A percentile compares a stretch with the other conserved stretches of the same genome.
These are phyloP conservation scores for Parnassius orleans DNA, from an alignment of 2,888 invertebrate genomes.

Conservation along the genomic window DNA sequence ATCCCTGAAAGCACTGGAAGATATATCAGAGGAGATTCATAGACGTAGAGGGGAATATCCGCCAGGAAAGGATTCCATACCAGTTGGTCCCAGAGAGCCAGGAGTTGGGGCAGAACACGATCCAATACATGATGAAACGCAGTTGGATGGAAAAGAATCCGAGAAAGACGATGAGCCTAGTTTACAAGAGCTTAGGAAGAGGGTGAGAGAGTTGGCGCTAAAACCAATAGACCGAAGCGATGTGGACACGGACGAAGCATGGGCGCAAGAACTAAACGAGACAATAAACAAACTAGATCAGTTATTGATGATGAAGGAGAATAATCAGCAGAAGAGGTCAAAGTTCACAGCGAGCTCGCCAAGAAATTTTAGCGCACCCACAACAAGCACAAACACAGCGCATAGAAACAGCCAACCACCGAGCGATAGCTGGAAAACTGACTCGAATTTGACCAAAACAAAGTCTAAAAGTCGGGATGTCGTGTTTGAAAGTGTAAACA, in stretches of 20 bases:
- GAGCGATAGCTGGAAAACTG: slow-evolving; percentile 54
- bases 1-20: slow-evolving; percentile 91
- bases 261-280: slow-evolving; percentile 88
- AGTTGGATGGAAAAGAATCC: slow-evolving; percentile 37
- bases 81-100: slow-evolving; percentile 83
- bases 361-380: slow-evolving; percentile 64
- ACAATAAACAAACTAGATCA: slow-evolving; percentile 90
- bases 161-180: slow-evolving; percentile 78
- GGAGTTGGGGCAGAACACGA: slow-evolving; percentile 88
- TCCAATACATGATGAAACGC: slow-evolving; percentile 64
- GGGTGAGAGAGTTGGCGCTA: slow-evolving; percentile 86
- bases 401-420: slow-evolving; percentile 50
- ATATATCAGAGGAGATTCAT: slow-evolving; percentile 96
- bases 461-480: slow-evolving; percentile 68
- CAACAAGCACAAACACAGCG: slow-evolving; percentile 60
- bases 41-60: slow-evolving; percentile 82
- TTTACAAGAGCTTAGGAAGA: slow-evolving; percentile 84
- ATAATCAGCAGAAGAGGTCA: slow-evolving; percentile 77
- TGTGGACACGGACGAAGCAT: slow-evolving; percentile 84
- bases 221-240: slow-evolving; percentile 88
- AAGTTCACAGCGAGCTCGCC: slow-evolving; percentile 67
- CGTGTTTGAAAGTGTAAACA: slow-evolving; percentile 56
- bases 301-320: slow-evolving; percentile 84
- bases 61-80: slow-evolving; percentile 67
- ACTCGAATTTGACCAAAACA: slow-evolving; percentile 53